Base-by-base conservation (phyloP, 2,113 vertebrate species). In the Atrichornis clamosus region DNA sequence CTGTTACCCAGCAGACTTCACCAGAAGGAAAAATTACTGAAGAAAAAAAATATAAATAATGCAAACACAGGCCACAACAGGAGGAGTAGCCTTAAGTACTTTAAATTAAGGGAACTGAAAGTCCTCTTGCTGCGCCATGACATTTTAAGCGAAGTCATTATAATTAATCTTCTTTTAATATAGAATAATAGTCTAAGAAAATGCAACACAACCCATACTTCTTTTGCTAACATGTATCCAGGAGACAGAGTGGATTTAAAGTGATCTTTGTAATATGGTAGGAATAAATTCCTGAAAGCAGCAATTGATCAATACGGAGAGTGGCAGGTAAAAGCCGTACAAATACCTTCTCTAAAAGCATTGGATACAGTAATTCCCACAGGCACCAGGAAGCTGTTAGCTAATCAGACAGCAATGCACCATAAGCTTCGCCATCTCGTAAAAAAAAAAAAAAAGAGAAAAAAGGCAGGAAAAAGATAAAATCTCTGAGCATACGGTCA, bases 81-180 rank as follows among this genome's bases (percentile, higher is more conserved):
- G 5, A 82, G 47, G 10, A 75, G 23, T 49, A 81, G 80, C 47
- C 60, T 74, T 72, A 87, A 89, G 44, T 93, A 89, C 32, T 13
- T 87, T 55, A 87, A 70, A 62, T 85, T 42, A 73, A 87, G 64
- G 52, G 59, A 75, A 67, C 83, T 60, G 32, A 70, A 88, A 92
- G 56, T 78, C 64, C 39, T 80, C 52, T 65, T 24, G 4, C 55
- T 84, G 56, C 28, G 64, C 22, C 60, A 53, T 3, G n/a, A 41
- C 35, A 69, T 95, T 87, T 95, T 91, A 90, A 87, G 35, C 1
- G 1, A 50, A 85, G 64, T 84, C 72, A 59, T 92, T 91, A 32
- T 70, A 89, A 91, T 85, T 84, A 90, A 85, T 85, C 72, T 89
- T 90, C n/a, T 79, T 93, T 86, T 78, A 83, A 90, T 91, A 91